Conservation (phyloP, 2,797 vertebrate species). For the Enteromius treurensis region DNA sequence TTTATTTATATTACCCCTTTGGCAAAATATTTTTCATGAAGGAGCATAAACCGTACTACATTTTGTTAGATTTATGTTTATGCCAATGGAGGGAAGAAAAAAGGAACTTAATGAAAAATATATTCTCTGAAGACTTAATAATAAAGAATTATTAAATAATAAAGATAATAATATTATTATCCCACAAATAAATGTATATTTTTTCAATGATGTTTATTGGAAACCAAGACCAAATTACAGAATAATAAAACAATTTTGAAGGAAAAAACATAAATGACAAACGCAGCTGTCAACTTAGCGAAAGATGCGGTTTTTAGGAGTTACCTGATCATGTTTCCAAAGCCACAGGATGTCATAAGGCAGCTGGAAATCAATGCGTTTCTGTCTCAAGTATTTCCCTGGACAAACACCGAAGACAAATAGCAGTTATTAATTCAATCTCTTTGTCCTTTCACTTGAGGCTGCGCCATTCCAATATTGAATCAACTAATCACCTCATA, state of each 20-base stretch:
- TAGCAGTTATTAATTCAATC: conserved; percentile 38
- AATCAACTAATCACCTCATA: conserved; percentile 43
- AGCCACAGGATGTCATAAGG: conserved; percentile 99
- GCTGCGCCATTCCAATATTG: conserved; percentile 1
- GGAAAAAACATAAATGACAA: conserved; percentile 1
- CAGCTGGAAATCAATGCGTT: conserved; percentile 98
- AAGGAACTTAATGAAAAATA: neutral
- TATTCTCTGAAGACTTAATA: neutral
- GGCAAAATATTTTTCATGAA: neutral
- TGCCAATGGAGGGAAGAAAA: neutral
- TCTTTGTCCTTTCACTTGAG: conserved; percentile 35
- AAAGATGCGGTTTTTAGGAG: neutral
- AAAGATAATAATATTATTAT: neutral
- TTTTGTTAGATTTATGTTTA: neutral
- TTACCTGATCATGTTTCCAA: conserved; percentile 99
- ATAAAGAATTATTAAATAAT: neutral
- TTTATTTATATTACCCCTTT: neutral
- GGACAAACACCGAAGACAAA: conserved; percentile 51
- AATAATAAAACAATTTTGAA: neutral
- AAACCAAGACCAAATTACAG: conserved; percentile 1
- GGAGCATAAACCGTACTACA: neutral
- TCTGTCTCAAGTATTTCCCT: conserved; percentile 99
- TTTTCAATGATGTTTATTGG: neutral
- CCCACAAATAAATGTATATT: neutral
- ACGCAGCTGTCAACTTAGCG: neutral